Percentiles rank a stretch among this genome's conserved stretches.
phyloP scores from a whole-genome alignment of 2,888 invertebrate genomes.

The Parasteatoda lunata region DNA sequence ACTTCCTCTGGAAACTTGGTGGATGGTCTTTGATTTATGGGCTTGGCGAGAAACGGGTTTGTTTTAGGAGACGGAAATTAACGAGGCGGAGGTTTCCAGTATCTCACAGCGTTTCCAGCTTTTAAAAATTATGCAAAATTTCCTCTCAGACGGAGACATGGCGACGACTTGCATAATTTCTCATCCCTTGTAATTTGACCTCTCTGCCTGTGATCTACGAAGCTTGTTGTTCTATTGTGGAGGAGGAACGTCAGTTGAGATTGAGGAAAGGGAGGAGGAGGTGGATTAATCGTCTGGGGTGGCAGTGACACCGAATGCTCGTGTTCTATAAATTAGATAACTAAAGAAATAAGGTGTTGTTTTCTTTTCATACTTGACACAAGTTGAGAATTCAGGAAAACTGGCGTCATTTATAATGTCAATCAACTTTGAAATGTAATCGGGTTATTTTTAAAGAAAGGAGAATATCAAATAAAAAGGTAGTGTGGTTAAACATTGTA shows the following conservation, averaged over 20 bases:
- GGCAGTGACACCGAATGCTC: not conserved
- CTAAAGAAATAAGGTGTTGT: not conserved
- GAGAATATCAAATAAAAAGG: no score
- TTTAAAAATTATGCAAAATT: constrained; percentile 54
- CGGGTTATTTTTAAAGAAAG: no score
- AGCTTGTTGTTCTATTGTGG: constrained; percentile 27
- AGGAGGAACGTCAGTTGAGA: constrained; percentile 7
- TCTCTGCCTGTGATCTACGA: constrained; percentile 3
- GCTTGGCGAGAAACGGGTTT: constrained; percentile 15
- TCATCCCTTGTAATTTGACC: constrained; percentile 23
- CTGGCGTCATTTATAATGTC: no score
- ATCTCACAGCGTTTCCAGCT: not conserved
- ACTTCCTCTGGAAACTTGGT: constrained; percentile 19
- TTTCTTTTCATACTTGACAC: not conserved
- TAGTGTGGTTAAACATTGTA: no score
- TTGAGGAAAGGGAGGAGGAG: not conserved
- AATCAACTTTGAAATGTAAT: no score
- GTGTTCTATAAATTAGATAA: not conserved
- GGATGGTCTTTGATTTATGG: constrained; percentile 34
- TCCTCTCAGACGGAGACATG: constrained; percentile 8
- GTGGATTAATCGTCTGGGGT: not conserved
- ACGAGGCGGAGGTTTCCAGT: constrained; percentile 38
- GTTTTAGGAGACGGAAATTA: constrained; percentile 41
- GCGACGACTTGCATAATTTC: constrained; percentile 32
- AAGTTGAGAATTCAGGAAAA: not conserved